Evolutionary conservation across 2,797 vertebrate species (phyloP), one percentile per base, ranked within the genome.

Genomic region (Taeniopygia guttata): DNA sequence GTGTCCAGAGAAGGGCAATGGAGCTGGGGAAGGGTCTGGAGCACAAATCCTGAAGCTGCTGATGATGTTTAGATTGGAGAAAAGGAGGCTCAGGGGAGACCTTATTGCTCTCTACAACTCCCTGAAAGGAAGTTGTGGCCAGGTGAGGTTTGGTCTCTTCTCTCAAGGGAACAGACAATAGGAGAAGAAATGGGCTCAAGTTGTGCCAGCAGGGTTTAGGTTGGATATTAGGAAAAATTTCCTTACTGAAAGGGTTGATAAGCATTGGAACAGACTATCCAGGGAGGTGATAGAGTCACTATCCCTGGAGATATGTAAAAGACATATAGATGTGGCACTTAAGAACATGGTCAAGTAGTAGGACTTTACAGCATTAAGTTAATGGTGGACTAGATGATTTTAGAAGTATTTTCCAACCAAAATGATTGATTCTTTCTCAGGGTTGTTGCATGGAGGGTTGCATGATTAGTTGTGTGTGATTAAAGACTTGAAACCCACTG

Each of bases 1-100:
- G 0, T 10, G 45, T 30, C 51, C 58, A 21, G n/a, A 40, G 45
- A 14, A 58, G 32, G 25, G 20, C 5, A 30, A 0, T 3, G 16
- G 38, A 49, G 22, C 16, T 43, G 22, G 5, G 6, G 20, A 73
- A 45, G 45, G 23, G 13, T 5, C 29, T 64, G n/a, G 52, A 52
- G 38, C 34, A 49, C 30, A 42, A 7, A 26, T 42, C 20, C 20
- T 17, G 7, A 16, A 55, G 32, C 5, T 2, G n/a, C 23, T 76
- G 63, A 30, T 7, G 2, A 1, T 18, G 12, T n/a, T 77, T 13
- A 34, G 21, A 0, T 9, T 45, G 21, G 23, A 40, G 29, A 70
- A 52, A 4, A 32, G 25, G 13, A 22, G 29, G 18, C 21, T 54
- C 5, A 6, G 59, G 7, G 19, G n/a, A 49, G 27, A 51, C 7